Percentiles rank a stretch among this genome's conserved stretches.
Conservation (phyloP, 2,113 vertebrate species). For the Camelus bactrianus region DNA sequence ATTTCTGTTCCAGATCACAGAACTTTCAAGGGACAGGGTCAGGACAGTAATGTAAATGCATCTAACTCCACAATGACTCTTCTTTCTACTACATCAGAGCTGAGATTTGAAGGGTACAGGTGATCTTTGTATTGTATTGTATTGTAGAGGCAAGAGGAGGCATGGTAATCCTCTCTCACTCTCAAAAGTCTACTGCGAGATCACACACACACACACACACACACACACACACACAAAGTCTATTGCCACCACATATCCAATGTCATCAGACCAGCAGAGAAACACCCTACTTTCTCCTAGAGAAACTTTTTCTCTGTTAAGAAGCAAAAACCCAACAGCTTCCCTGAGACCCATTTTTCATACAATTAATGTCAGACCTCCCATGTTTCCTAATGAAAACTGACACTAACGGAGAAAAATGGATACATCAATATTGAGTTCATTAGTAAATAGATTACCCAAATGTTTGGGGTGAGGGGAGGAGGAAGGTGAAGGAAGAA, state of each 20-base stretch:
- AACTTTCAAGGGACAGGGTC: not conserved
- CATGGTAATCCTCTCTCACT: not conserved
- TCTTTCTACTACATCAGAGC: not conserved
- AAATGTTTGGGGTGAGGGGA: conserved; percentile 66
- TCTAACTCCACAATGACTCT: not conserved
- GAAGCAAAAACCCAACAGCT: conserved; percentile 68
- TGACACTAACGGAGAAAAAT: conserved; percentile 71
- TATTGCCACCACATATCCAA: not conserved
- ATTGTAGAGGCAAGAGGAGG: not conserved
- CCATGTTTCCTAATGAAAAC: conserved; percentile 69
- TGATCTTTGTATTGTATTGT: no score
- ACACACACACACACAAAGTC: not conserved
- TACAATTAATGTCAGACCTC: conserved; percentile 78
- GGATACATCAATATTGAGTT: conserved; percentile 39
- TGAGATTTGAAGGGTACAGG: not conserved
- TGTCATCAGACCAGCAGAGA: not conserved
- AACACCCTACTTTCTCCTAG: not conserved
- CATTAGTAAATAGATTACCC: conserved; percentile 80
- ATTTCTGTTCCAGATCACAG: not conserved
- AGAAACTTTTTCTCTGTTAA: conserved; percentile 63
- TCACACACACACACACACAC: not conserved
- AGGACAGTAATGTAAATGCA: not conserved
- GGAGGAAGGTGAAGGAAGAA: conserved; percentile 59
- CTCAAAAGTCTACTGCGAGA: not conserved
- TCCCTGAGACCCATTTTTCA: conserved; percentile 79